Base-by-base conservation (phyloP, 2,797 vertebrate genomes). In the Ciconia nigra region DNA sequence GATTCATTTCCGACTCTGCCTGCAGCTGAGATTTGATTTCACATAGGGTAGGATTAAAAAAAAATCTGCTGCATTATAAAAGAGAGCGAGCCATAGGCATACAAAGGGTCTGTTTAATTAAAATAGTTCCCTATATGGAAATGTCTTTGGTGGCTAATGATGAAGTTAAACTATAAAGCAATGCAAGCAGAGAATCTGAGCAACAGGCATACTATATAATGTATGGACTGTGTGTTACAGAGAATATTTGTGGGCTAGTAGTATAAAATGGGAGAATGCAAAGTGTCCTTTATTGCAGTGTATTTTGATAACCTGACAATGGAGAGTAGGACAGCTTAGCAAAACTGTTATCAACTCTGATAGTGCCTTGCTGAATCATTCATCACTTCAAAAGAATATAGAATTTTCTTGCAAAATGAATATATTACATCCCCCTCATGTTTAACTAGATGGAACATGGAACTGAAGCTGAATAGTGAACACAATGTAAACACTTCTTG, bases 381-480 rank as follows among this genome's bases (percentile, higher is more conserved):
- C 63, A 57, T 47, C 10, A 5, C 88, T 80, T 93, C 93, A 91
- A 65, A 94, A 93, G 87, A 95, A 95, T 8, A 83, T 31, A 90
- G 87, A 86, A 62, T 88, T 93, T 94, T 71, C 89, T 85, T 95
- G 58, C 84, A 91, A 97, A 94, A 66, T 82, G 81, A 97, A 90
- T 94, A 51, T 26, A 90, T 96, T 97, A 80, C 69, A 67, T 91
- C 84, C 51, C 44, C 87, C 58, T 93, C 72, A 62, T 88, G 83
- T 89, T 92, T 89, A 95, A 89, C 58, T 84, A 87, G 76, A 93
- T 93, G 79, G 73, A 92, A 97, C 93, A 93, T 93, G 79, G 73
- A 92, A 97, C 93, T 87, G 83, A 94, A 95, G 81, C 91, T 59
- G 80, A 96, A 85, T 18, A 62, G 77, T 58, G 73, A 96, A 81